phyloP scores from a whole-genome alignment of 2,113 vertebrate genomes.

The Microcebus griseorufus region DNA sequence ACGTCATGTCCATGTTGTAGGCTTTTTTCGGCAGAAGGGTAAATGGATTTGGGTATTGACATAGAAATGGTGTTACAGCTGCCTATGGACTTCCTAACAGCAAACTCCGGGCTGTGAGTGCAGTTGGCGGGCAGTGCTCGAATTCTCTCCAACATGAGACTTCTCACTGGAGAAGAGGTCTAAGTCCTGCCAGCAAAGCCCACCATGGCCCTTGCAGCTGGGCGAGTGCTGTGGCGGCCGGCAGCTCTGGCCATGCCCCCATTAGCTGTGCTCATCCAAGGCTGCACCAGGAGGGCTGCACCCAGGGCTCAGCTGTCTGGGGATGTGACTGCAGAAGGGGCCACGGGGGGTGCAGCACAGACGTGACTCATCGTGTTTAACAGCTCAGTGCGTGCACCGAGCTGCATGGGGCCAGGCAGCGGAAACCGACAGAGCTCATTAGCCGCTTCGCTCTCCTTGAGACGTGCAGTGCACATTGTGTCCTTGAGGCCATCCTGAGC shows the following conservation, averaged over 20 bases:
- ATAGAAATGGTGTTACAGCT: not conserved
- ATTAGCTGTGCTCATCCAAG: not conserved
- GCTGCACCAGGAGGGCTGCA: not conserved
- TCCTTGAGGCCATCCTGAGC: slow-evolving; percentile 55
- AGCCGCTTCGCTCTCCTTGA: slow-evolving; percentile 67
- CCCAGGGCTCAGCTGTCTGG: slow-evolving; percentile 42
- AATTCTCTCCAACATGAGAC: not conserved
- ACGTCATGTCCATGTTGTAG: rapidly evolving
- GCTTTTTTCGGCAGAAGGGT: not conserved
- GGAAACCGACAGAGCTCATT: slow-evolving; percentile 78
- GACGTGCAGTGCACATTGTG: slow-evolving; percentile 68
- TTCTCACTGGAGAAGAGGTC: not conserved
- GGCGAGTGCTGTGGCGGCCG: not conserved
- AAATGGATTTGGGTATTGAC: not conserved
- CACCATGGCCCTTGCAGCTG: rapidly evolving
- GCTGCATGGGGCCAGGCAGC: slow-evolving; percentile 51
- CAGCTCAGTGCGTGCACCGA: slow-evolving; percentile 77
- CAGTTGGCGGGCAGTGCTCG: rapidly evolving
- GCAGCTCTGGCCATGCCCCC: not conserved
- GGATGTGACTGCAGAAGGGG: not conserved
- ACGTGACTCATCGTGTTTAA: slow-evolving; percentile 82
- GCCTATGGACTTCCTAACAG: not conserved
- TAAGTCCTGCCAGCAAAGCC: no score
- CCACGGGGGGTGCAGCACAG: not conserved
- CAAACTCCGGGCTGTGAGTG: not conserved